Evolutionary conservation across 2,113 vertebrate species (phyloP).

Genomic region (Gallinago paraguaiae): DNA sequence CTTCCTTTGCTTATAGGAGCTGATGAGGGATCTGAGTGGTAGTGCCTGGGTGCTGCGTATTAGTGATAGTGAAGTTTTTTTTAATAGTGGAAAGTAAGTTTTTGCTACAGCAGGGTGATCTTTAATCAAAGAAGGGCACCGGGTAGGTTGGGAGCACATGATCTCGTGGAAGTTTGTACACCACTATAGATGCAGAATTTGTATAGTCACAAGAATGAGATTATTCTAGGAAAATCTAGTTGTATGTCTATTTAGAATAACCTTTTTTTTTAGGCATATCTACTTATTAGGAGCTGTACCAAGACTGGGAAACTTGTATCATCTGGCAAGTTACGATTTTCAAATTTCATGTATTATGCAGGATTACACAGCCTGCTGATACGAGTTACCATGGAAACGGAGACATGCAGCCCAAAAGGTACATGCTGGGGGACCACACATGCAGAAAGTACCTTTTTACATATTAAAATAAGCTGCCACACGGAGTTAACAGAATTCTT

Average conservation of each 20-base stretch:
- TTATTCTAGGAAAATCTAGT: no score
- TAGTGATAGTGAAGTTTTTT: background rate
- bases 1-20: background rate
- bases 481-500: background rate
- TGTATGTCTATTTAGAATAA: background rate
- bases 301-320: background rate
- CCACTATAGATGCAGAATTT: background rate
- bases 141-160: background rate
- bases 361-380: background rate
- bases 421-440: conserved; percentile 18
- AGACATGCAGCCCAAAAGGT: conserved; percentile 18
- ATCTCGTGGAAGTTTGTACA: background rate
- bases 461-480: background rate
- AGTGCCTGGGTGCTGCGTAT: accelerated
- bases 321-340: conserved; percentile 12
- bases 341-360: conserved; percentile 24
- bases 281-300: background rate
- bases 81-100: background rate
- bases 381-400: background rate
- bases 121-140: background rate
- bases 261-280: background rate
- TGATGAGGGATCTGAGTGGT: background rate
- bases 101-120: background rate
- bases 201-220: background rate
- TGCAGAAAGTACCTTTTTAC: background rate